Evolutionary conservation across 2,888 invertebrate species (phyloP), one percentile per base, ranked within the genome.

Genomic region (Tetranychus piercei): DNA sequence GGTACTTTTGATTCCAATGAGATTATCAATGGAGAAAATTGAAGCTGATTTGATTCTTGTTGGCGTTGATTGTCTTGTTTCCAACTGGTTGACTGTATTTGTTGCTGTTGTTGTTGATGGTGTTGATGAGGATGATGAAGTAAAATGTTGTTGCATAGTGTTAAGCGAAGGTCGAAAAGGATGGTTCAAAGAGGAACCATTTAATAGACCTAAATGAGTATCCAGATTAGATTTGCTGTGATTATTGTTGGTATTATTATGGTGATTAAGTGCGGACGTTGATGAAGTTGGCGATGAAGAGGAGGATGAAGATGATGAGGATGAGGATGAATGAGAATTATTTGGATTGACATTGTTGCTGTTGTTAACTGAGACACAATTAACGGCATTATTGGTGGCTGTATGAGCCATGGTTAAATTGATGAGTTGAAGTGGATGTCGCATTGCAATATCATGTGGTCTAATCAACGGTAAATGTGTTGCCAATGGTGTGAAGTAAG

Each of bases 391-490:
- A n/a, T n/a, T n/a, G n/a, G n/a, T n/a, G n/a, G 45, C 9, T 45
- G 45, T 6, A 45, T 45, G 45, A 7, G 7, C 45, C 45, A 45
- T 67, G 2, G 67, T 22, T 67, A 11, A 69, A 7, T 23, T 23
- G 9, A 23, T 20, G 6, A 23, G 22, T 8, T n/a, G 67, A 2
- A 1, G 69, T 22, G 69, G 20, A 20, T 23, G 69, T 69, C 69
- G 8, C 69, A 69, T 69, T n/a, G 88, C 85, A 45, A 88, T 81
- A 66, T 88, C 85, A 75, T 87, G 85, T 72, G 88, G 88, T 72
- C 87, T 87, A 18, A 88, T 83, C 20, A 86, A 80, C 7, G 86
- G 85, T 69, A 85, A 80, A 44, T 82, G 83, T 65, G 79, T 81
- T 11, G 83, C 84, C 20, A 83, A 80, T 1, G 83, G 84, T 66